Percentiles rank a stretch among this genome's conserved stretches.
These are phyloP conservation scores for Pyrrhura leucotis DNA, from an alignment of 2,797 vertebrate genomes.

Conservation along the genomic window DNA sequence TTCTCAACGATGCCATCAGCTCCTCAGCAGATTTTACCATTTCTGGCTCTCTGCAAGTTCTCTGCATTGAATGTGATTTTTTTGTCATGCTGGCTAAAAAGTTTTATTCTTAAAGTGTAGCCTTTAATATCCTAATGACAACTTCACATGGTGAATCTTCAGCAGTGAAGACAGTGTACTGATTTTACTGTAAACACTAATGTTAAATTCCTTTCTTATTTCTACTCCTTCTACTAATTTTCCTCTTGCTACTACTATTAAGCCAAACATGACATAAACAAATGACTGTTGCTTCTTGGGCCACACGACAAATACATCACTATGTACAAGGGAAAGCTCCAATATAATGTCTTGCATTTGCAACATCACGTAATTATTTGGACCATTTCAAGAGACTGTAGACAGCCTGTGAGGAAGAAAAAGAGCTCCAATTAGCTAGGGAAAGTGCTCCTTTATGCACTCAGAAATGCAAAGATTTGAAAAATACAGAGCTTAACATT, in stretches of 20 bases:
- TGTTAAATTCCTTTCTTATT: neutral
- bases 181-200: neutral
- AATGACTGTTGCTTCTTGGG: slow-evolving; percentile 4
- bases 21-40: neutral
- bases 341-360: slow-evolving; percentile 48
- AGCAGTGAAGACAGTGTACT: neutral
- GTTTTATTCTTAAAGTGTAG: neutral
- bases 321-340: slow-evolving; percentile 33
- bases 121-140: neutral
- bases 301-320: slow-evolving; percentile 20
- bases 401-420: slow-evolving; percentile 22
- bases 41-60: neutral
- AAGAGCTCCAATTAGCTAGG: slow-evolving; percentile 35
- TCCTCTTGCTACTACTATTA: neutral
- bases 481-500: slow-evolving; percentile 65
- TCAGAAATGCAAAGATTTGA: slow-evolving; percentile 65
- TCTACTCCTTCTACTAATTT: neutral
- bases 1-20: neutral
- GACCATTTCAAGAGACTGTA: slow-evolving; percentile 38
- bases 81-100: neutral
- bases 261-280: slow-evolving; percentile 5
- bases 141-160: neutral
- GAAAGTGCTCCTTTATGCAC: slow-evolving; percentile 54
- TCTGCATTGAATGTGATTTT: neutral
- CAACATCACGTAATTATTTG: neutral